These are phyloP conservation scores for Cebidichthys violaceus DNA, from an alignment of 2,113 vertebrate genomes.

Conservation along the genomic window DNA sequence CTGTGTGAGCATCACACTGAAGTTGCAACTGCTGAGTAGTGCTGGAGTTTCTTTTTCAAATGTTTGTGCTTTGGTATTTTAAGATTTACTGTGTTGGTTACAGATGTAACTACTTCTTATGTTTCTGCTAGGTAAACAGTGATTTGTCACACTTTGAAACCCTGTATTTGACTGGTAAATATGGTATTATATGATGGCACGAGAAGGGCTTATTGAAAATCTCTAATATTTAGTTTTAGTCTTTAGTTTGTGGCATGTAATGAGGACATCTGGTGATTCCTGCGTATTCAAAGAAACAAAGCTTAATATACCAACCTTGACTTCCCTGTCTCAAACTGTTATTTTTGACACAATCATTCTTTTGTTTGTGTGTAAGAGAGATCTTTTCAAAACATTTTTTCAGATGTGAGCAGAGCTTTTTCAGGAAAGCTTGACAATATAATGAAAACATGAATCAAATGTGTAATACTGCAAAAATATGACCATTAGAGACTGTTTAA, in stretches of 20 bases:
- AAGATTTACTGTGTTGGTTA: neutral
- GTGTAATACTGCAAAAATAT: neutral
- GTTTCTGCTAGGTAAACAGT: neutral
- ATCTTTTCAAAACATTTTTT: neutral
- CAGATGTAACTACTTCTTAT: neutral
- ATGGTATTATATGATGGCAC: neutral
- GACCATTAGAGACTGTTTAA: neutral
- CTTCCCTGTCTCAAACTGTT: conserved; percentile 1
- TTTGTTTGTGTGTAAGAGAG: conserved; percentile 8
- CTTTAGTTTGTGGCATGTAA: conserved; percentile 5
- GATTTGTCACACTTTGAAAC: neutral
- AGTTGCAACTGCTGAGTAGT: neutral
- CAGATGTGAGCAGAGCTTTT: neutral
- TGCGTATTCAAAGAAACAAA: conserved; percentile 22
- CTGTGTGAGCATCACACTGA: neutral
- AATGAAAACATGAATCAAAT: conserved; percentile 14
- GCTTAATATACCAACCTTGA: neutral
- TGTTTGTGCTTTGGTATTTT: neutral
- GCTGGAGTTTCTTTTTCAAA: neutral
- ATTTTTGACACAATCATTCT: neutral
- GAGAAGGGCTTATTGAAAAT: neutral
- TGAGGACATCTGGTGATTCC: neutral
- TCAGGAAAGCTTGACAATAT: conserved; percentile 14
- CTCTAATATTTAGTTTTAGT: neutral
- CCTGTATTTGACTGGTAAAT: neutral